phyloP scores from a whole-genome alignment of 2,113 vertebrate genomes.

The Mastomys coucha region DNA sequence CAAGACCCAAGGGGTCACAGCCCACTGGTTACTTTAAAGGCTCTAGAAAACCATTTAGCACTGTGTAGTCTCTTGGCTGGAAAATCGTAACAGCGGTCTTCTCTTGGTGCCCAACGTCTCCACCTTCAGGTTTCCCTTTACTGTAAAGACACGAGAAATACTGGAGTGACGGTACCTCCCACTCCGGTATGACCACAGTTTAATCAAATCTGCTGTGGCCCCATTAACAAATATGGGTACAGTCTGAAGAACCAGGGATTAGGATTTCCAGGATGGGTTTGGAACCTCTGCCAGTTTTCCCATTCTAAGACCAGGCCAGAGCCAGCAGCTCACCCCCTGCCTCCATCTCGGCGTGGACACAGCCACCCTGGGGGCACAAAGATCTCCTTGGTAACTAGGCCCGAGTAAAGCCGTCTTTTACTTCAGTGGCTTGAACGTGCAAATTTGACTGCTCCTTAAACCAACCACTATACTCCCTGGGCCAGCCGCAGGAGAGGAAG shows the following conservation, averaged over 20 bases:
- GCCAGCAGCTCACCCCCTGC: neutral
- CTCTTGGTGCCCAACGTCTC: accelerated
- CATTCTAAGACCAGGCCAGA: accelerated
- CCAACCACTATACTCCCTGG: neutral
- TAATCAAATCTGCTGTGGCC: neutral
- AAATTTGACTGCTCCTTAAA: neutral
- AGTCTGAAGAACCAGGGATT: neutral
- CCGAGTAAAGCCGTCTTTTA: neutral
- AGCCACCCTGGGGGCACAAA: accelerated
- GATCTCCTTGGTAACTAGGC: too few species aligned
- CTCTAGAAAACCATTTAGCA: too few species aligned
- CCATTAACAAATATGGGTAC: neutral
- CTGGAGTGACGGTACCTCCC: accelerated
- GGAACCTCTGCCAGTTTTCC: neutral
- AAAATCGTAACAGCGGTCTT: accelerated
- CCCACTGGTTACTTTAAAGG: neutral
- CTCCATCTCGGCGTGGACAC: neutral
- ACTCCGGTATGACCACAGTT: neutral
- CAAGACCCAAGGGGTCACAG: too few species aligned
- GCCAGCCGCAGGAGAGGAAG: neutral
- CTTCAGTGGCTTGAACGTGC: neutral
- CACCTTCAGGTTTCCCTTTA: neutral
- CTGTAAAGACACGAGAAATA: neutral
- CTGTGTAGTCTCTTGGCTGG: too few species aligned
- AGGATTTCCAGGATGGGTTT: neutral